Evolutionary conservation across 2,113 vertebrate species (phyloP), one percentile per base, ranked within the genome.

Genomic region (Xerus inauris): DNA sequence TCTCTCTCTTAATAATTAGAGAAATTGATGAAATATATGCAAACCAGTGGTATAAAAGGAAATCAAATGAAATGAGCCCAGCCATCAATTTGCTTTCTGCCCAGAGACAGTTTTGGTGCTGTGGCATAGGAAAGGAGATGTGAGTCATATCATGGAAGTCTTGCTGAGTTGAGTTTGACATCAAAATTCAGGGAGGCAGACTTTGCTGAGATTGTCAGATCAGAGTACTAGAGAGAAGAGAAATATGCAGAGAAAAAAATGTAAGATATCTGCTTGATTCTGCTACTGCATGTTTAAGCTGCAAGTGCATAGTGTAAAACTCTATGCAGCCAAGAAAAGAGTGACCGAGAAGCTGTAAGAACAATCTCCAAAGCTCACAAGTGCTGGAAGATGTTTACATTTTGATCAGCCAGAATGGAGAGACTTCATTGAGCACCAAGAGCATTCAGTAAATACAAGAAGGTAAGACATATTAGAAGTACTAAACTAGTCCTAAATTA

Each of bases 31-130:
- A 76, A 88, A 59, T 65, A 40, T 5, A 22, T 75, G 59, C 76
- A 59, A 75, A 47, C 22, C 71, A 38, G 40, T 10, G 13, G 45
- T 38, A 71, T 49, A 79, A 35, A 71, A 85, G 42, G 16, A 24
- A 73, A 87, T 59, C 45, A 87, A 75, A 57, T 45, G 51, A 71
- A 35, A 47, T 49, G 87, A 47, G 22, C 16, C n/a, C 59, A 82
- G 12, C 26, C 19, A 73, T 62, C 22, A 54, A 10, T 92, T 80
- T 84, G 42, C 40, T 92, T 92, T 95, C 62, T 84, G 40, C 32
- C 35, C 28, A 12, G 49, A 95, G 49, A 28, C 6, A 47, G 40
- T 49, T 82, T 82, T 38, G 9, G 6, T 69, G 16, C 57, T 49
- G 57, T 45, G 59, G 24, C 17, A 5, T 4, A 28, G 40, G 79